A percentile compares a stretch with the other conserved stretches of the same genome.
Conservation (phyloP, 2,888 invertebrate species). For the Rhamphomyia laevipes region DNA sequence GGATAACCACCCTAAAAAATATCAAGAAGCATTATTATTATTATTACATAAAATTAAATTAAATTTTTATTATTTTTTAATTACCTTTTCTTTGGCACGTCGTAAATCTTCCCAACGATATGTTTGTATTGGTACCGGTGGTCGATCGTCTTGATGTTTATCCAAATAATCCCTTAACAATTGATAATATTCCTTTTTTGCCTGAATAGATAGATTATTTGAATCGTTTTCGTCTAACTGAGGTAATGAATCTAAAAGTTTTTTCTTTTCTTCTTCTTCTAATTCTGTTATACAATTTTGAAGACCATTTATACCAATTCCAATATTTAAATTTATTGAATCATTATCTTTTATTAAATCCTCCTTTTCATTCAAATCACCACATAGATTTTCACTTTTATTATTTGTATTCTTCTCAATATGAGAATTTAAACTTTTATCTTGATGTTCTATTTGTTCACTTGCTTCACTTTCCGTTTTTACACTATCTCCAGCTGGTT, state of each 20-base stretch:
- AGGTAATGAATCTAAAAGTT: slow-evolving; percentile 33
- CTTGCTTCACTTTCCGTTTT: slow-evolving; percentile 6
- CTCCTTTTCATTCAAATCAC: neutral
- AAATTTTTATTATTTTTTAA: slow-evolving; percentile 11
- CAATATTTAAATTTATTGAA: neutral
- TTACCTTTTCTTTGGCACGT: slow-evolving; percentile 47
- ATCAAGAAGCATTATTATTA: neutral
- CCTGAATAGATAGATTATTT: slow-evolving; percentile 27
- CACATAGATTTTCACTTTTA: neutral
- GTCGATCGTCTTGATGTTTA: slow-evolving; percentile 32
- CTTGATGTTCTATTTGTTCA: neutral
- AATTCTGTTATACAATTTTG: slow-evolving; percentile 28
- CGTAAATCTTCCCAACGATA: slow-evolving; percentile 73
- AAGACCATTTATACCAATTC: slow-evolving; percentile 20
- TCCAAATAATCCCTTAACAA: slow-evolving; percentile 32
- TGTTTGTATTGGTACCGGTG: slow-evolving; percentile 61
- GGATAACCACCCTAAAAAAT: slow-evolving; percentile 55
- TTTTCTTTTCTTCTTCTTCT: slow-evolving; percentile 30
- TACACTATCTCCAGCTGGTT: neutral
- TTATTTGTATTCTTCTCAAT: neutral
- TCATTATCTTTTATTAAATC: slow-evolving; percentile 12
- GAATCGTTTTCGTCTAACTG: slow-evolving; percentile 26
- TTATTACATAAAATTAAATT: neutral
- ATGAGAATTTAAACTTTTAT: neutral
- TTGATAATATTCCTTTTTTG: slow-evolving; percentile 34